A percentile compares a stretch with the other conserved stretches of the same genome.
These are phyloP conservation scores for Rhadina sibilatrix DNA, from an alignment of 2,113 vertebrate species.

Conservation along the genomic window DNA sequence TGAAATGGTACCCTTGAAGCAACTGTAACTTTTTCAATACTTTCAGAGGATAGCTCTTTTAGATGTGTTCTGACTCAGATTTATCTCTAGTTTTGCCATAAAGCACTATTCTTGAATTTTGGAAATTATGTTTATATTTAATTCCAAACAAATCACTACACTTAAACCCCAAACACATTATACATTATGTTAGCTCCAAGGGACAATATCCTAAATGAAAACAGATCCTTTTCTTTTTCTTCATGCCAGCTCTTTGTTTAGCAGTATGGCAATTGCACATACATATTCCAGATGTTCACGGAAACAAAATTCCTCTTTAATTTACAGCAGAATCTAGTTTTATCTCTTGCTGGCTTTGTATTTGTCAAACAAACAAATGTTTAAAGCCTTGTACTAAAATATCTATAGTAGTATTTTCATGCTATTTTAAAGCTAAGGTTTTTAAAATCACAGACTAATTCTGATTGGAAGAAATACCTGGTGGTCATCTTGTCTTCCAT, in stretches of 20 bases:
- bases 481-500: not conserved
- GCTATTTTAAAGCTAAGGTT: not conserved
- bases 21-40: not conserved
- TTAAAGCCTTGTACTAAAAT: not conserved
- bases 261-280: not conserved
- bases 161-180: slow-evolving; percentile 30
- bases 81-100: not conserved
- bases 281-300: slow-evolving; percentile 41
- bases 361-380: not conserved
- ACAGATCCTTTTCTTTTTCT: slow-evolving; percentile 52
- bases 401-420: not conserved
- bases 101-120: not conserved
- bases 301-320: slow-evolving; percentile 33
- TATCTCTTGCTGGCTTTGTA: slow-evolving; percentile 24
- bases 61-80: not conserved
- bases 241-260: slow-evolving; percentile 61
- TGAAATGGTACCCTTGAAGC: not conserved
- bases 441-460: not conserved
- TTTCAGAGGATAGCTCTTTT: not conserved
- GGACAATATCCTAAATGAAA: slow-evolving; percentile 61
- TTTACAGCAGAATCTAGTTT: slow-evolving; percentile 42
- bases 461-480: not conserved
- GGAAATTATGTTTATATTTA: slow-evolving; percentile 19
- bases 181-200: slow-evolving; percentile 26
- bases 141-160: slow-evolving; percentile 21